Evolutionary conservation across 2,113 vertebrate species (phyloP).

Genomic region (Myotis lucifugus): DNA sequence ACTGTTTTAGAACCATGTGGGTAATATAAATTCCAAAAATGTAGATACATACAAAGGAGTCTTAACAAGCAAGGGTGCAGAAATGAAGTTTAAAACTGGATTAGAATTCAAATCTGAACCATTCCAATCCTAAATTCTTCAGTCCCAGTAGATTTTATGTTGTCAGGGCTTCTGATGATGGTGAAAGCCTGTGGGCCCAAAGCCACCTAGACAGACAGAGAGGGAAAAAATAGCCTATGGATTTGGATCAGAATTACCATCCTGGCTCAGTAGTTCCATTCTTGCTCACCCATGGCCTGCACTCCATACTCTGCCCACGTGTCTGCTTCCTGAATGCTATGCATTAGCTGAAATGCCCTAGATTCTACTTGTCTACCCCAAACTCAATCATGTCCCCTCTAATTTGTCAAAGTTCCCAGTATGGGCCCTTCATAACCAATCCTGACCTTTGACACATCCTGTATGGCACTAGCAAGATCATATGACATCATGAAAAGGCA

Average conservation of each 20-base stretch:
- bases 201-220: neutral
- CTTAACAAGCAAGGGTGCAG: neutral
- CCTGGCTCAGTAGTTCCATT: neutral
- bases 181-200: neutral
- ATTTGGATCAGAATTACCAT: neutral
- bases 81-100: neutral
- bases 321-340: neutral
- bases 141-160: neutral
- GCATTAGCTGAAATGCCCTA: neutral
- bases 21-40: neutral
- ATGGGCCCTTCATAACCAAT: neutral
- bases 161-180: neutral
- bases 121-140: neutral
- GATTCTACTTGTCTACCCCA: neutral
- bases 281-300: neutral
- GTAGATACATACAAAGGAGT: neutral
- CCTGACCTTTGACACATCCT: neutral
- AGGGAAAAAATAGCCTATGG: neutral
- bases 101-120: neutral
- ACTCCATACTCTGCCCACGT: neutral
- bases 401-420: neutral
- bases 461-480: neutral
- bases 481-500: neutral
- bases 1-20: neutral
- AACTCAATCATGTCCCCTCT: neutral